Evolutionary conservation across 2,797 vertebrate genomes (phyloP).

Genomic region (Fringilla coelebs): DNA sequence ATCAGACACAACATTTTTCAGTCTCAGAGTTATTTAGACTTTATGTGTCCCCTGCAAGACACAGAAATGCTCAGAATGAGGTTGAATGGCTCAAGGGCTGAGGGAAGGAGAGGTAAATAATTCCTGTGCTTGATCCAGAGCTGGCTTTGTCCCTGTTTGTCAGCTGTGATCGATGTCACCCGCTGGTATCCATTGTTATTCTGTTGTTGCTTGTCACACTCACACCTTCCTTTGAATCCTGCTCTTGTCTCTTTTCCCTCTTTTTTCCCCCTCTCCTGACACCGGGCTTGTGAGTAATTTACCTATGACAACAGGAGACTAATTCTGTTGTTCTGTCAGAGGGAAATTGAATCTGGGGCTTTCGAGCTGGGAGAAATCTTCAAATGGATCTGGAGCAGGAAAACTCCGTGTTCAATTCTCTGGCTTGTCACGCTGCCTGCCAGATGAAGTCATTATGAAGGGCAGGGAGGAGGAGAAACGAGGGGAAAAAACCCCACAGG

Average conservation of each 20-base stretch:
- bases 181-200: conserved; percentile 60
- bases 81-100: conserved; percentile 43
- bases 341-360: conserved; percentile 77
- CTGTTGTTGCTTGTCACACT: conserved; percentile 51
- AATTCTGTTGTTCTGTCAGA: conserved; percentile 78
- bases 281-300: conserved; percentile 70
- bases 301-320: conserved; percentile 75
- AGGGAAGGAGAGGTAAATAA: conserved; percentile 49
- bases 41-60: conserved; percentile 22
- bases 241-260: not conserved
- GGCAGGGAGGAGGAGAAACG: conserved; percentile 58
- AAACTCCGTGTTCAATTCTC: conserved; percentile 52
- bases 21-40: conserved; percentile 53
- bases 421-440: conserved; percentile 70
- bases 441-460: conserved; percentile 73
- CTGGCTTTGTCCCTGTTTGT: conserved; percentile 64
- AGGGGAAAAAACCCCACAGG: not conserved
- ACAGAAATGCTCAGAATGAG: not conserved
- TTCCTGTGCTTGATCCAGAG: conserved; percentile 30
- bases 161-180: conserved; percentile 66
- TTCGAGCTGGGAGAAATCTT: conserved; percentile 71
- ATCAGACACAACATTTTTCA: conserved; percentile 17
- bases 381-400: conserved; percentile 68
- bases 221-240: conserved; percentile 54
- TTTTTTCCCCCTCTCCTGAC: conserved; percentile 35